A percentile compares a stretch with the other conserved stretches of the same genome.
Conservation (phyloP, 2,888 invertebrate species). For the Drosophila nr. fundita region DNA sequence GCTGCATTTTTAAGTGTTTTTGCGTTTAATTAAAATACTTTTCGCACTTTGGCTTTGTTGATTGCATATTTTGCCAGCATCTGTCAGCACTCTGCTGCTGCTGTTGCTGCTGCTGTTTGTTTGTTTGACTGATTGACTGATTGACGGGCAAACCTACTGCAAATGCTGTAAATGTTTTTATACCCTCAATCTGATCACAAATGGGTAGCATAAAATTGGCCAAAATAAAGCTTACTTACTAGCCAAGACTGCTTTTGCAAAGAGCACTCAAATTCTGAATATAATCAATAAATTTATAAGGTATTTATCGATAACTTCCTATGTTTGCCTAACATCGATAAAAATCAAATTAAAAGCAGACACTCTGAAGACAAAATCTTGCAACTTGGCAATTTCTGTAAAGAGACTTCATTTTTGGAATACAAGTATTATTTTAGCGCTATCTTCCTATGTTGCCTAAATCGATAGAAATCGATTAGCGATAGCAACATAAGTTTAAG, state of each 20-base stretch:
- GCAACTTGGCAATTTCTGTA: background rate
- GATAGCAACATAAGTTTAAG: background rate
- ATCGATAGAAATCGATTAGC: background rate
- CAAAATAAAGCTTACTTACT: background rate
- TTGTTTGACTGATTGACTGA: slow-evolving; percentile 48
- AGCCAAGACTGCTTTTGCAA: background rate
- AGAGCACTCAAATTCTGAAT: background rate
- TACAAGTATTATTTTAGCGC: background rate
- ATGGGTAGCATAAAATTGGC: background rate
- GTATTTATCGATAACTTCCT: background rate
- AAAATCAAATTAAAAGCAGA: background rate
- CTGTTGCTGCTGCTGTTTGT: slow-evolving; percentile 14
- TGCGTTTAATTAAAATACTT: slow-evolving; percentile 78
- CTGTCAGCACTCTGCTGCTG: slow-evolving; percentile 6
- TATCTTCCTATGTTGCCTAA: background rate
- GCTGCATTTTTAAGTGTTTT: slow-evolving; percentile 50
- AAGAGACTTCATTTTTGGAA: background rate
- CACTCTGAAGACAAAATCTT: fast-evolving
- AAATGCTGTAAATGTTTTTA: slow-evolving; percentile 22
- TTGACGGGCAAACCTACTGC: slow-evolving; percentile 19
- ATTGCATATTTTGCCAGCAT: slow-evolving; percentile 44
- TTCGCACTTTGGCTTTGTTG: slow-evolving; percentile 55
- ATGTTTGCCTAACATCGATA: background rate
- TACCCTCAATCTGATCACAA: background rate
- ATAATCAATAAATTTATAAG: background rate